phyloP scores from a whole-genome alignment of 2,797 vertebrate species.

The Coregonus suidteri region DNA sequence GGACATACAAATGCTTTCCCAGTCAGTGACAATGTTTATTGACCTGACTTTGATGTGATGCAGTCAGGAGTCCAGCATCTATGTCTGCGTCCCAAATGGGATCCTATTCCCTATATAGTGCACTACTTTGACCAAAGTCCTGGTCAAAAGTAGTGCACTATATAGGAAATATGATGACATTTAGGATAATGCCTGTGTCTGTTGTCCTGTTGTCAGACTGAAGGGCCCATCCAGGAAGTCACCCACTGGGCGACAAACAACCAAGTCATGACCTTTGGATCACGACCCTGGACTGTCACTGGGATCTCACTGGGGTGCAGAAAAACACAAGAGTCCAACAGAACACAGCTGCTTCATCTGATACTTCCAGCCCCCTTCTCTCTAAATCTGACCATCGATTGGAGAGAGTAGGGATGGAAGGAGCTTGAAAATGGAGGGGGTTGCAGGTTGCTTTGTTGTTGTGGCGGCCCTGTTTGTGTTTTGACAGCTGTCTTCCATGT shows the following conservation, averaged over 20 bases:
- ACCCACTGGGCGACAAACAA: conserved; percentile 51
- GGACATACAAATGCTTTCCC: background rate
- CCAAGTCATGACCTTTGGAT: conserved; percentile 25
- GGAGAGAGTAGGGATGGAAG: background rate
- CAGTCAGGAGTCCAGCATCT: conserved; percentile 26
- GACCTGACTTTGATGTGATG: background rate
- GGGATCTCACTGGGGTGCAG: conserved; percentile 24
- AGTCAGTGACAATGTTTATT: conserved; percentile 1
- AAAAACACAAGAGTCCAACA: conserved; percentile 34
- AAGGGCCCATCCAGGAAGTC: conserved; percentile 43
- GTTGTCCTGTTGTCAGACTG: conserved; percentile 41
- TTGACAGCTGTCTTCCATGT: conserved; percentile 49
- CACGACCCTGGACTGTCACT: conserved; percentile 33
- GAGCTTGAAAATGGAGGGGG: conserved; percentile 18
- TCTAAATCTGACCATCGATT: background rate
- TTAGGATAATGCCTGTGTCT: background rate
- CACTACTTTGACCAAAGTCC: background rate
- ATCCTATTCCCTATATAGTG: background rate
- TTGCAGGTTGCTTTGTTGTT: conserved; percentile 30
- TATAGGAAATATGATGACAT: too few species aligned
- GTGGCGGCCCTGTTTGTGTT: conserved; percentile 45
- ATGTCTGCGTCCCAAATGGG: background rate
- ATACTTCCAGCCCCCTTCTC: conserved; percentile 12
- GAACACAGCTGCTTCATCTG: conserved; percentile 50
- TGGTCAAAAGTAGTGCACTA: background rate